Base-by-base conservation (phyloP, 2,888 invertebrate species). In the Trisateles emortualis region DNA sequence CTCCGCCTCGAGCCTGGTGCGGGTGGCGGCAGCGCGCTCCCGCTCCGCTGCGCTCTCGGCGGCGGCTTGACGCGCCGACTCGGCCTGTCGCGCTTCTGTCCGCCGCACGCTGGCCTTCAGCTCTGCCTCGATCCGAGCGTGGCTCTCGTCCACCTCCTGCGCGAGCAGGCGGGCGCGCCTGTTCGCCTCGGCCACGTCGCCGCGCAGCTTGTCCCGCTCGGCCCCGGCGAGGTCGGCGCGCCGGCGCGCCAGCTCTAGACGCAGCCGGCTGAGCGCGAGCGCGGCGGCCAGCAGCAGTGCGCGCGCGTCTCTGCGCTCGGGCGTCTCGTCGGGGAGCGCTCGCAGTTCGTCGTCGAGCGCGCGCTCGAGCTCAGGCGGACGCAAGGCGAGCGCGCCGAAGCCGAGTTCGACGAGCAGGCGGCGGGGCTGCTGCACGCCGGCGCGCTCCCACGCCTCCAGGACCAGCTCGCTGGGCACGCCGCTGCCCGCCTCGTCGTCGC, bases 91-190 rank as follows among this genome's bases (percentile, higher is more conserved):
- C 55, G 95, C 94, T 78, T 98, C 98, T 14, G 97, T 84, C 39
- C 95, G 89, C 54, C 95, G 95, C 40, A 96, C 94, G 89, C 94
- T 95, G 40, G 95, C 94, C 77, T 96, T 95, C 22, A 96, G 94
- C 24, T 95, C 95, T 59, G 95, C 95, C 82, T 98, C 98, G 79
- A 98, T 94, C 53, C 96, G 95, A 0, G 96, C 94, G 82, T 98
- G 98, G 71, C 96, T 96, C 76, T 98, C 98, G 82, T 99, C 98
- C 1, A 98, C 96, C 85, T 98, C 98, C 72, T 97, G 97, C 0
- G 98, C 98, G 43, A 98, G 90, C 47, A 97, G 82, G 0, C 95
- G 94, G 0, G 97, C 97, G 67, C 98, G 94, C 52, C 96, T 94
- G 79, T 98, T 97, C 0, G 98, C 97, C 79, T 97, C 97, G 14